These are phyloP conservation scores for Pelusios castaneus DNA, from an alignment of 2,113 vertebrate genomes.

Conservation along the genomic window DNA sequence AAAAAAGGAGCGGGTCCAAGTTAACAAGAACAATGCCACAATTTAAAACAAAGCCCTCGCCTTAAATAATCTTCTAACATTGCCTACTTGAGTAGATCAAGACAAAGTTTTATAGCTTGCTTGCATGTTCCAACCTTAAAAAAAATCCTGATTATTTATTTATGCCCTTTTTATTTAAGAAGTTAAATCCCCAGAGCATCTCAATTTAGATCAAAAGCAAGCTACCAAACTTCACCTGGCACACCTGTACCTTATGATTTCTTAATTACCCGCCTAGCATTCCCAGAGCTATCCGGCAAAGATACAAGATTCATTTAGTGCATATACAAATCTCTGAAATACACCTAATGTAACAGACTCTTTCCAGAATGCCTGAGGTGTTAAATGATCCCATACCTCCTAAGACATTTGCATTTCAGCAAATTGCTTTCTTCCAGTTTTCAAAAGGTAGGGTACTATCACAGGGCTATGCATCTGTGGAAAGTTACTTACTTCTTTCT, in stretches of 20 bases:
- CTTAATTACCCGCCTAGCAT: conserved; percentile 79
- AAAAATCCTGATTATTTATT: conserved; percentile 80
- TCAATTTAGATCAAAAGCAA: conserved; percentile 87
- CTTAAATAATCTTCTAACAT: conserved; percentile 44
- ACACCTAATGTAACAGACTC: conserved; percentile 35
- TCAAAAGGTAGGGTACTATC: conserved; percentile 7
- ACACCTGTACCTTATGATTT: conserved; percentile 81
- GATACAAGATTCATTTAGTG: conserved; percentile 46
- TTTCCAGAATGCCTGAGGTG: conserved; percentile 75
- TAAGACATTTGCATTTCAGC: conserved; percentile 52
- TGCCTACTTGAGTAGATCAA: conserved; percentile 65
- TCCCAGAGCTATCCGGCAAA: conserved; percentile 70
- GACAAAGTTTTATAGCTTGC: conserved; percentile 69
- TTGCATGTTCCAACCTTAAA: conserved; percentile 72
- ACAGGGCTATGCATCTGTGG: background rate
- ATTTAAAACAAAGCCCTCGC: conserved; percentile 32
- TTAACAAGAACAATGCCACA: conserved; percentile 36
- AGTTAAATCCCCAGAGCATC: conserved; percentile 85
- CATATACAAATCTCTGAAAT: conserved; percentile 62
- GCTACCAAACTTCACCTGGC: conserved; percentile 83
- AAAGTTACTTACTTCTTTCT: conserved; percentile 11
- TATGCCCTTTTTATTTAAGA: conserved; percentile 84
- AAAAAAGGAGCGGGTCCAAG: conserved; percentile 54
- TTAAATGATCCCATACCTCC: conserved; percentile 34
- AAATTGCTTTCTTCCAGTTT: conserved; percentile 54